Base-by-base conservation (phyloP, 2,113 vertebrate genomes). In the Rattus rattus region DNA sequence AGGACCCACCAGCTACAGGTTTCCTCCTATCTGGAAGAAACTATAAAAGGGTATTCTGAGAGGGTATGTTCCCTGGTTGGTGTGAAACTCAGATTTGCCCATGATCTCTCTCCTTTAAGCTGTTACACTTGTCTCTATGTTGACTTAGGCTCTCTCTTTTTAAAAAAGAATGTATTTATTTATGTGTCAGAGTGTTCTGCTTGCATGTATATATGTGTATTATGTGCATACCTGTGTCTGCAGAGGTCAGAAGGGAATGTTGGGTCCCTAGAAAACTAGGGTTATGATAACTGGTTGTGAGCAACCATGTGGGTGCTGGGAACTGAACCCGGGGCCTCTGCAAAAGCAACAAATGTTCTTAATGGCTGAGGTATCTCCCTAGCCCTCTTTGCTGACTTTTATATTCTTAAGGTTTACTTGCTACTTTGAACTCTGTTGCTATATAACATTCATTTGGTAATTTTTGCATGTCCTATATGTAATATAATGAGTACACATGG, bases 101-200 rank as follows among this genome's bases (percentile, higher is more conserved):
- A 80, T 56, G 65, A 92, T 97, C 59, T 91, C 5, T 79, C 93
- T 94, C 43, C 59, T 65, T 89, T 84, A 75, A 79, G 39, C 84
- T 91, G 9, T 94, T 87, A n/a, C 72, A 5, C 28, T 80, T 67
- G 56, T 24, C 80, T 90, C 59, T 77, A 7, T 6, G 10, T 52
- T 69, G 26, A 80, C 39, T 95, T 88, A 77, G 24, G 8, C 80
- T 61, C 39, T 69, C 33, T 33, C 3, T 20, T 56, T 81, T 56
- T 52, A 20, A 54, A 54, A 54, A 54, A 33, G 49, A 36, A 19
- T 9, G 47, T 39, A 49, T 81, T 61, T 61, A 39, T 61, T 39
- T 83, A 39, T 39, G 36, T 61, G 22, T 17, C 56, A 61, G 79
- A 83, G 36, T 26, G 36, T 83, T 39, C 61, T 83, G 80, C 36